Evolutionary conservation across 37 sponge, comb jelly and placozoan genomes (phyloP), one percentile per base, ranked within the genome.

Genomic region (Petrosia ficiformis): DNA sequence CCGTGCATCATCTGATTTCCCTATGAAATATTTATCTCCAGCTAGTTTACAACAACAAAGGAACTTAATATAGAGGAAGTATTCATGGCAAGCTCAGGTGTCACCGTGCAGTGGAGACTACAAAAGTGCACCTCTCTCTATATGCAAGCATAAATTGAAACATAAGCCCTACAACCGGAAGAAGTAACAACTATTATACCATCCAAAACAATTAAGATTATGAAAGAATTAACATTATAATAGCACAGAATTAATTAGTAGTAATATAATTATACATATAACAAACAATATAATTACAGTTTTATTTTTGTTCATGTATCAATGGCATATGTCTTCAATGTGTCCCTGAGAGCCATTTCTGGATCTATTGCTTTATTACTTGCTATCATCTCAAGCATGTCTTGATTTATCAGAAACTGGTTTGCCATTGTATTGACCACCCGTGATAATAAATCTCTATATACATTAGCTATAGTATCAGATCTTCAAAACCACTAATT

Each of bases 291-390:
- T n/a, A n/a, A n/a, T n/a, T n/a, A n/a, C n/a, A n/a, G n/a, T n/a
- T n/a, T n/a, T n/a, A n/a, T n/a, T n/a, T n/a, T 42, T 24, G 31
- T 52, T 72, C 11, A 6, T 44, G 4, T 32, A 24, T 72, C 73
- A 72, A 26, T 44, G 26, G 73, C 73, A 72, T 72, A 72, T 8
- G 26, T 57, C 30, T 72, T 72, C 10, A 72, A 29, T 72, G n/a
- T 72, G 26, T 72, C 73, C 25, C 73, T 22, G 4, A 72, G 26
- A 72, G 57, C 40, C 14, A 72, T 24, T 24, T 44, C 25, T 52
- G 70, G 41, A 72, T 72, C 73, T 42, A 72, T 57, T 48, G 57
- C 73, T 44, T 42, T 72, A 10, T 72, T 72, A 6, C 11, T 24
- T 10, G 57, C 54, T 29, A 72, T 25, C 29, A 54, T 72, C 6